Evolutionary conservation across 1,140 invertebrate genomes (phyloP), one percentile per base, ranked within the genome.

Genomic region (Drosophila athabasca): DNA sequence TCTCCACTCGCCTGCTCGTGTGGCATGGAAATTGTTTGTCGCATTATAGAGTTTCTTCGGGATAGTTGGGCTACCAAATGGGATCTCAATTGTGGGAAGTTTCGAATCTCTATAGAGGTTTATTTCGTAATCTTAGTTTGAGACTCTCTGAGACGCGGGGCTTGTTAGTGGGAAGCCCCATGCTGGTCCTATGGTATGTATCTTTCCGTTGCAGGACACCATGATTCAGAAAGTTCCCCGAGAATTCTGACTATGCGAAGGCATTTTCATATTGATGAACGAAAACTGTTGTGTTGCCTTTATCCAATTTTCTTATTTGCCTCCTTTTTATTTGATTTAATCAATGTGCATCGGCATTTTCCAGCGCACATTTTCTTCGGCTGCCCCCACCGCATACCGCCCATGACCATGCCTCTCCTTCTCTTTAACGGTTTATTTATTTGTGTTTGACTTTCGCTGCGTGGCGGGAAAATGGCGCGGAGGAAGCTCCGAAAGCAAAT

Each of bases 401-500:
- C 24, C 24, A 13, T 7, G 19, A 7, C 8, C 61, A 46, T 60
- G 55, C 11, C 62, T 61, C 58, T 61, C 58, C 71, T 76, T 76
- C 59, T 65, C 58, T 58, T 81, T 78, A 58, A 69, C 68, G 77
- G 62, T 77, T 87, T 84, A 84, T 84, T 85, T 84, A 80, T 84
- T 84, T 84, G 77, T 81, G 59, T 85, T 69, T 85, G 81, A 85
- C 81, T 87, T 87, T 82, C 66, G 69, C 65, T 79, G 69, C 76
- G 79, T 78, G 62, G 70, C 58, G 49, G 55, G 66, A 82, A 71
- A 68, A 74, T 59, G 62, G 62, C 73, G 78, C 73, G 78, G 82
- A 87, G 68, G 64, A 81, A 85, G 82, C 78, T 62, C 79, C 78
- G 67, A 85, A 85, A 65, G 82, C 74, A 85, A 85, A 85, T 81